These are phyloP conservation scores for Heterohyrax brucei DNA, from an alignment of 2,797 vertebrate species.

Conservation along the genomic window DNA sequence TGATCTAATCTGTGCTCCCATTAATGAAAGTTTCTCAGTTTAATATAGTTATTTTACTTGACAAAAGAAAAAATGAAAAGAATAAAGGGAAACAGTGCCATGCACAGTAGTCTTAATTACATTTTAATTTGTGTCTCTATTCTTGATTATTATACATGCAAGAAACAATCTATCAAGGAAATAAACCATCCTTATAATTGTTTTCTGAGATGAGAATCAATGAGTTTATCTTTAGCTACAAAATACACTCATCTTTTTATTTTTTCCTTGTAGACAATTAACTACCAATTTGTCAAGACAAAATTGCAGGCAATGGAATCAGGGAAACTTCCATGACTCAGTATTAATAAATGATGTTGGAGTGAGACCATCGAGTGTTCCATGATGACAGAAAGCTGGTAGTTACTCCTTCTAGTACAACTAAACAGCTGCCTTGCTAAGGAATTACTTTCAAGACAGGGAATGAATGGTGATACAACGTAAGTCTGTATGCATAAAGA, in stretches of 20 bases:
- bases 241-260: conserved; percentile 34
- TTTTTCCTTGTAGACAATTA: conserved; percentile 73
- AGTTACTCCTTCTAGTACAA: neutral
- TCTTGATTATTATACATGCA: neutral
- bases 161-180: conserved; percentile 64
- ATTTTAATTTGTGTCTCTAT: neutral
- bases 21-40: neutral
- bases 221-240: conserved; percentile 70
- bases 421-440: neutral
- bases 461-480: neutral
- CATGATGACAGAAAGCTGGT: conserved; percentile 28
- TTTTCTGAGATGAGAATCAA: conserved; percentile 72
- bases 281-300: conserved; percentile 76
- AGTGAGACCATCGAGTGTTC: neutral
- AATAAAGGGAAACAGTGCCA: neutral
- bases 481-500: neutral
- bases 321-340: neutral
- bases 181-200: conserved; percentile 70
- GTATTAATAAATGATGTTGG: conserved; percentile 74
- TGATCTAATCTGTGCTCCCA: neutral
- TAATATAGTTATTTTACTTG: neutral
- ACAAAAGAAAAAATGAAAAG: neutral
- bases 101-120: neutral
- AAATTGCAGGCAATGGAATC: conserved; percentile 67
- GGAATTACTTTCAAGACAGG: neutral